phyloP scores from a whole-genome alignment of 2,888 invertebrate species.

The Apodemia mormo region DNA sequence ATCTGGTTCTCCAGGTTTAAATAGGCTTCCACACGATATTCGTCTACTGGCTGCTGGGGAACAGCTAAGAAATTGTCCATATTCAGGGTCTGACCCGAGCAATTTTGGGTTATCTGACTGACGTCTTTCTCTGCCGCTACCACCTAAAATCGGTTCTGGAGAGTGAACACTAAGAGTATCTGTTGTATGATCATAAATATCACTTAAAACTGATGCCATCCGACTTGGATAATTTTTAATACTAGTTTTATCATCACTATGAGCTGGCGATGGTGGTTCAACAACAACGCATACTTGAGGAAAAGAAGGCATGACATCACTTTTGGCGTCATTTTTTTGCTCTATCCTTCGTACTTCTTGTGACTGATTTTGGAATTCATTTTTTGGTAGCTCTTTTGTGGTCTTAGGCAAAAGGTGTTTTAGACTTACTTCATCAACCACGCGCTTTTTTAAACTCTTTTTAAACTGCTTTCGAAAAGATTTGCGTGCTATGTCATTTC shows the following conservation, averaged over 20 bases:
- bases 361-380: conserved; percentile 43
- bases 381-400: conserved; percentile 51
- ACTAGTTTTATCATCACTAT: conserved; percentile 81
- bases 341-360: conserved; percentile 29
- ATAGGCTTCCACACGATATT: conserved; percentile 94
- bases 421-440: conserved; percentile 53
- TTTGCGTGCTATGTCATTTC: conserved; percentile 90
- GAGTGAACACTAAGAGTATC: conserved; percentile 69
- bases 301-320: conserved; percentile 53
- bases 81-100: conserved; percentile 83
- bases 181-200: conserved; percentile 67
- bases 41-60: conserved; percentile 93
- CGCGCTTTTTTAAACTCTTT: conserved; percentile 71
- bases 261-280: conserved; percentile 88
- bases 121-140: conserved; percentile 68
- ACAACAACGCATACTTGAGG: conserved; percentile 88
- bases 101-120: conserved; percentile 83
- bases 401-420: conserved; percentile 64
- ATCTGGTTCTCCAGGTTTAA: conserved; percentile 86
- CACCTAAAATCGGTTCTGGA: conserved; percentile 71
- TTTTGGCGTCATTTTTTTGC: conserved; percentile 26
- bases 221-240: conserved; percentile 63
- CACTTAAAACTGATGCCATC: conserved; percentile 74
- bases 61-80: conserved; percentile 84
- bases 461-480: conserved; percentile 84